phyloP scores from a whole-genome alignment of 2,888 invertebrate genomes.

The Erebia ligea region DNA sequence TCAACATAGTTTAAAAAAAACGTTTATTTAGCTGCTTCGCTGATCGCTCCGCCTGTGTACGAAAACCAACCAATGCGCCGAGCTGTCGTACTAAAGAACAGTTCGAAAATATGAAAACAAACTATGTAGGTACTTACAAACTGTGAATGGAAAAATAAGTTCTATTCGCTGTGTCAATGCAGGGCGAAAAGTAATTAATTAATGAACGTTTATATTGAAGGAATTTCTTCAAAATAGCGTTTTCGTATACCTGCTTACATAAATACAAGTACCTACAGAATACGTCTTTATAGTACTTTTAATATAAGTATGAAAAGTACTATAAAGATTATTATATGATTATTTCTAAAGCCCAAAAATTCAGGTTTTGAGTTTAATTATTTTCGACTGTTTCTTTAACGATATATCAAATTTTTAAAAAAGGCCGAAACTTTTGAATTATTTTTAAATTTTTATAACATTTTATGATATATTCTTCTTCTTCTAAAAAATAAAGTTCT shows the following conservation, averaged over 20 bases:
- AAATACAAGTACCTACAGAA: too few relatives aligned
- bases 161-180: constrained; percentile 31
- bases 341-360: too few relatives aligned
- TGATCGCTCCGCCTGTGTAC: constrained; percentile 31
- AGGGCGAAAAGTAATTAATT: constrained; percentile 33
- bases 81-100: constrained; percentile 68
- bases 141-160: constrained; percentile 40
- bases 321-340: too few relatives aligned
- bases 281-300: too few relatives aligned
- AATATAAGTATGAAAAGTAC: too few relatives aligned
- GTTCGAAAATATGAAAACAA: constrained; percentile 56
- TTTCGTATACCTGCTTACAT: neutral
- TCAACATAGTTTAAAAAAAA: neutral
- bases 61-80: constrained; percentile 26
- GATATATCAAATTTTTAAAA: too few relatives aligned
- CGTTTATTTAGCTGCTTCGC: constrained; percentile 12
- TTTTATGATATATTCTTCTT: too few relatives aligned
- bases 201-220: constrained; percentile 27
- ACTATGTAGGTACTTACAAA: constrained; percentile 41
- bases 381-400: too few relatives aligned
- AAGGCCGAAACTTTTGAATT: too few relatives aligned
- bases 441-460: too few relatives aligned
- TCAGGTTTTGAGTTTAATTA: too few relatives aligned
- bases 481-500: too few relatives aligned
- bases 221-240: neutral